A percentile compares a stretch with the other conserved stretches of the same genome.
Evolutionary conservation across 2,113 vertebrate species (phyloP).

Genomic region (Theristicus caerulescens): DNA sequence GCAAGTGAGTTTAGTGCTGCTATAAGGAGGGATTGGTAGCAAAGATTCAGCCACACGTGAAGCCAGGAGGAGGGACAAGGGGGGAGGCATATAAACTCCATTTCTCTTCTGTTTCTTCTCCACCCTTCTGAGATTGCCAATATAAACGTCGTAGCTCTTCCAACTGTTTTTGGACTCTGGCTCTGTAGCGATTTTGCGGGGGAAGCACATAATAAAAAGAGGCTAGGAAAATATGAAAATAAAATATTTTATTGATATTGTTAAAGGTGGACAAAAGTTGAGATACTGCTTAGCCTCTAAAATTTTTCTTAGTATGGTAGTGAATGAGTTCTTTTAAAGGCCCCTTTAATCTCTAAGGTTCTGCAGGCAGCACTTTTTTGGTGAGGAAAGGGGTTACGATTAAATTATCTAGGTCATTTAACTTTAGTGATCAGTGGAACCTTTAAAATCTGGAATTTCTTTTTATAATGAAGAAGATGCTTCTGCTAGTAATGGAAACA

Average conservation of each 20-base stretch:
- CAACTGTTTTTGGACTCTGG: not conserved
- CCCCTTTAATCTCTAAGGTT: not conserved
- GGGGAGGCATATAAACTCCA: not conserved
- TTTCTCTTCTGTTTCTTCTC: conserved; percentile 14
- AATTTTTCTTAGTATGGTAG: not conserved
- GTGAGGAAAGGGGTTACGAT: not conserved
- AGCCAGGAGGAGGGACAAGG: not conserved
- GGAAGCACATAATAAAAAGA: not conserved
- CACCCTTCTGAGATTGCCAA: not conserved
- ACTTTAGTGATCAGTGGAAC: not conserved
- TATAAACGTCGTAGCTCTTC: not conserved
- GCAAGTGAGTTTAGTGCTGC: not conserved
- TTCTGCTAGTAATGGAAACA: not conserved
- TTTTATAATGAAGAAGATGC: not conserved
- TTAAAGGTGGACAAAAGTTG: not conserved
- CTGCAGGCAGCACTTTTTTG: not conserved
- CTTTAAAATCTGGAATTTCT: not conserved
- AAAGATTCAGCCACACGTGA: not conserved
- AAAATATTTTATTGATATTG: not conserved
- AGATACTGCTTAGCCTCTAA: not conserved
- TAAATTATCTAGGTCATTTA: conserved; percentile 30
- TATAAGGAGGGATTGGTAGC: not conserved
- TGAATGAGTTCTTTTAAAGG: not conserved
- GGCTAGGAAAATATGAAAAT: not conserved
- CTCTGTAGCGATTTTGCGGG: not conserved